A percentile compares a stretch with the other conserved stretches of the same genome.
Evolutionary conservation across 2,113 vertebrate species (phyloP).

Genomic region (Notothenia coriiceps): DNA sequence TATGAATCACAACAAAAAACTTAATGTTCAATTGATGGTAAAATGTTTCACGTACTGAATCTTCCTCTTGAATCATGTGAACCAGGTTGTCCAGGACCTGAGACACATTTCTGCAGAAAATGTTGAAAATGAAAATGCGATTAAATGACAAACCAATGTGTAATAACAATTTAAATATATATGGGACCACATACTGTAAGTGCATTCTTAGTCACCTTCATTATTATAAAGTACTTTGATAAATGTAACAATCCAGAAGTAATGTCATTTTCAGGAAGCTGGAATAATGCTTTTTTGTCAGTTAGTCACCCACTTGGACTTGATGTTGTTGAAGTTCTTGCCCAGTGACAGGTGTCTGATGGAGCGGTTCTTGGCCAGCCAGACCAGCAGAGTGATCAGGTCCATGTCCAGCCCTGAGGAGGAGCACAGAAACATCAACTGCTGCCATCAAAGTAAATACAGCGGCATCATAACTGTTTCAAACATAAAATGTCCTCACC

Average conservation of each 20-base stretch:
- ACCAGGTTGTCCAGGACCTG: constrained; percentile 95
- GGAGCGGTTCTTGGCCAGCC: constrained; percentile 97
- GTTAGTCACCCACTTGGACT: constrained; percentile 89
- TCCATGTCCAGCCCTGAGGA: constrained; percentile 93
- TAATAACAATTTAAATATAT: neutral
- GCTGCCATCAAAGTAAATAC: fast-evolving
- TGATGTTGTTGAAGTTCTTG: constrained; percentile 99
- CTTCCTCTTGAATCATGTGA: constrained; percentile 98
- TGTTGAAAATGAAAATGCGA: neutral
- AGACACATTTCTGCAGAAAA: constrained; percentile 89
- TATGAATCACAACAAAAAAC: neutral
- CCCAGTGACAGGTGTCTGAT: constrained; percentile 94
- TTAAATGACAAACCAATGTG: neutral
- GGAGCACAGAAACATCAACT: neutral
- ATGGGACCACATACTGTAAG: no score
- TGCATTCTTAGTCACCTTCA: no score
- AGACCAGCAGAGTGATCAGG: constrained; percentile 94
- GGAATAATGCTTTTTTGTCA: neutral
- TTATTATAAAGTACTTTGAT: neutral
- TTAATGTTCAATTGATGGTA: no score
- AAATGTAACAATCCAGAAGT: neutral
- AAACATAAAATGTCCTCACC: constrained; percentile 78
- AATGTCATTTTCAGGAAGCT: neutral
- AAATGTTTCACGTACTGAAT: constrained; percentile 88
- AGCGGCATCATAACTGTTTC: fast-evolving